phyloP scores from a whole-genome alignment of 2,797 vertebrate species.

The Aplochiton taeniatus region DNA sequence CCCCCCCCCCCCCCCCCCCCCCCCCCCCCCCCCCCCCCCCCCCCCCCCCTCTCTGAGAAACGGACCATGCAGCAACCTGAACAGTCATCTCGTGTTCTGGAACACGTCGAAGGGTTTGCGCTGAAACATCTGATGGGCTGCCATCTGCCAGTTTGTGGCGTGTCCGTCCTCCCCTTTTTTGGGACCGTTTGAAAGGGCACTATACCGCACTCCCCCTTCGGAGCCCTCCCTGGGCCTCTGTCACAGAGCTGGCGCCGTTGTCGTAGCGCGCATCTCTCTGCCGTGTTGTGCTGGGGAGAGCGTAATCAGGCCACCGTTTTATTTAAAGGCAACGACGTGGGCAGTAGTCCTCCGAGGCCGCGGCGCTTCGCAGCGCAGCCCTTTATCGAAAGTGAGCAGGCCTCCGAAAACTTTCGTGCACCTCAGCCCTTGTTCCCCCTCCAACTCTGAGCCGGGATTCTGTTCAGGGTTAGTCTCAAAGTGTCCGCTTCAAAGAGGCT shows the following conservation, averaged over 20 bases:
- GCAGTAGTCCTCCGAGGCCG: constrained; percentile 67
- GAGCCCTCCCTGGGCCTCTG: no score
- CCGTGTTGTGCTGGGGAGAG: constrained; percentile 7
- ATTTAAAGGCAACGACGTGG: constrained; percentile 79
- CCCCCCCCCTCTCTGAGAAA: no score
- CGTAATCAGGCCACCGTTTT: constrained; percentile 80
- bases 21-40: no score
- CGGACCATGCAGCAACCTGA: no score
- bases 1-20: no score
- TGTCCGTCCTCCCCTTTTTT: no score
- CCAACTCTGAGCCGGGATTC: neutral
- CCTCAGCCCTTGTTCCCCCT: constrained; percentile 47
- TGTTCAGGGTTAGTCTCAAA: constrained; percentile 19
- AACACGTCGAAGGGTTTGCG: no score
- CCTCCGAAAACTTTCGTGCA: constrained; percentile 35
- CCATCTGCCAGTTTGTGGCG: no score
- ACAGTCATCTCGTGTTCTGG: no score
- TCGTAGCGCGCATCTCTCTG: constrained; percentile 3
- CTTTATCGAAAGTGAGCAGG: constrained; percentile 63
- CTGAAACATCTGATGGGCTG: no score
- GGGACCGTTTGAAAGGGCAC: no score
- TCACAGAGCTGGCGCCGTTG: neutral
- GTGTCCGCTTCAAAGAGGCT: constrained; percentile 20
- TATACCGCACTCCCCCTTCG: no score
- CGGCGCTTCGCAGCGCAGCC: constrained; percentile 57